Evolutionary conservation across 2,888 invertebrate genomes (phyloP), one percentile per base, ranked within the genome.

Genomic region (Eulithis testata): DNA sequence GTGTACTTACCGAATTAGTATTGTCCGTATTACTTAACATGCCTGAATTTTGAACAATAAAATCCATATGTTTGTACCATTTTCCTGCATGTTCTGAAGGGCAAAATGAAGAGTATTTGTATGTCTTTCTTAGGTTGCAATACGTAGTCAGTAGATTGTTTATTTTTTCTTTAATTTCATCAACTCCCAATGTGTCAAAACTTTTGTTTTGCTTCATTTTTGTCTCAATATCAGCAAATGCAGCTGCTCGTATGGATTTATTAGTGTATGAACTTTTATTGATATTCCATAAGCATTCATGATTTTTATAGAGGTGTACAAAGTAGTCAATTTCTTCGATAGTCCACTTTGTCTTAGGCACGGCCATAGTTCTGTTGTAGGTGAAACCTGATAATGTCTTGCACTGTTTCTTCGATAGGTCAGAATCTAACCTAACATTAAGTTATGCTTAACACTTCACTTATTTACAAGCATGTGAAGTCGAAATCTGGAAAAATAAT

Each of bases 221-320:
- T 53, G 8, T 11, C 44, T 27, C 12, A 12, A 66, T 63, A 44
- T 56, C 63, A 12, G 31, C 52, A 57, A 59, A 60, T 3, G 66
- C 63, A 12, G 3, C 44, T 11, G 47, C 44, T 60, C 37, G 31
- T 43, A 49, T 21, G 11, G 47, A 0, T 36, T 11, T 49, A 21
- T 21, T 44, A 4, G 0, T 9, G 11, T 44, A 56, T 11, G 43
- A 31, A 11, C 9, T 2, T 11, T 27, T 37, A n/a, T 21, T 60
- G 7, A 12, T 2, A 47, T 63, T 66, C 66, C 66, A 66, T 44
- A 66, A 37, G 36, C 66, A 63, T 55, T 66, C 60, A 63, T 63
- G 49, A 0, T 8, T 53, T 12, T 40, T 63, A 56, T 60, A 66
- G 2, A 66, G 21, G 1, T 44, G 7, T 8, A 63, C 49, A 53